Base-by-base conservation (phyloP, 2,113 vertebrate species). In the Brienomyrus brachyistius region DNA sequence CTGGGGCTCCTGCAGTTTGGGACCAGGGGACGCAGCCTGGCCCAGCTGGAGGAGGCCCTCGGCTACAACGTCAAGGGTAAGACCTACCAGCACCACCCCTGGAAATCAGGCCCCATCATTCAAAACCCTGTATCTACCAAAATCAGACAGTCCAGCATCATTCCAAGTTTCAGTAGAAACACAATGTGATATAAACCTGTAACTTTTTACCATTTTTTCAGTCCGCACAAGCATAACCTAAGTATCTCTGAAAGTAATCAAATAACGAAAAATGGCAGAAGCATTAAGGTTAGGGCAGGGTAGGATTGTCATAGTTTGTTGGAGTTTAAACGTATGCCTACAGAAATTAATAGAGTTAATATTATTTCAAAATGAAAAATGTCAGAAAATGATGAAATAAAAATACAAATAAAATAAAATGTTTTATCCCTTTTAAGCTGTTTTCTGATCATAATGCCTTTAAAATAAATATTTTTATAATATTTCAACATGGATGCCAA, bases 1-100 rank as follows among this genome's bases (percentile, higher is more conserved):
- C 94, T 98, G 92, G 97, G 96, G 52, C 94, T 98, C 91, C 94
- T 99, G 92, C 97, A 98, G 92, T 95, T 97, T 0, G 97, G 97
- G 15, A 97, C 97, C 88, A 93, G 92, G 86, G 97, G 97, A 82
- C 96, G 96, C 91, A 98, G 97, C 0, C 92, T 96, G 83, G 91
- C 0, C 0, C 97, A 98, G 92, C 95, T 98, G 92, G 94, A 96
- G 87, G 93, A 91, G 17, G 93, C 93, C 1, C 93, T 98, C 89
- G 97, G 97, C 45, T 99, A 97, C 93, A 96, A 93, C 0, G 89
- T 96, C 86, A 96, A 95, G 0, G 96, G 98, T 98, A 95, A 86
- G 85, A 52, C 2, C 27, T 52, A 54, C 11, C n/a, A 9, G n/a
- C 13, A 19, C n/a, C 2, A 0, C 3, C 21, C 23, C 45, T 35